These are phyloP conservation scores for Pangasius krempfi DNA, from an alignment of 2,797 vertebrate species.

Conservation along the genomic window DNA sequence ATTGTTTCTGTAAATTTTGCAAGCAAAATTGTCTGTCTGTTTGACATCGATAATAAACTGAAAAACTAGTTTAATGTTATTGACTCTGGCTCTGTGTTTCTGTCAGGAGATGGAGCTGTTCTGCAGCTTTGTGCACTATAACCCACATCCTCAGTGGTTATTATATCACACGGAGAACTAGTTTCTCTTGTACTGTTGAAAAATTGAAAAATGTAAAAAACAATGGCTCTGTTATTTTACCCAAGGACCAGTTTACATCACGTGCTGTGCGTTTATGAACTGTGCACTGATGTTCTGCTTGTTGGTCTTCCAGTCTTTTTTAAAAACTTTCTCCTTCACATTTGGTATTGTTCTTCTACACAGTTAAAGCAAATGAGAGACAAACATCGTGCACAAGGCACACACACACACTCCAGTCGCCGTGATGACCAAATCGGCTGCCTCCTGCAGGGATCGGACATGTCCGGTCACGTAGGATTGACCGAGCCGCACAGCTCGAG, in stretches of 20 bases:
- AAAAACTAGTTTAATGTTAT: background rate
- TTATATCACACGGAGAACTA: background rate
- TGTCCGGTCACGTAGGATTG: slow-evolving; percentile 30
- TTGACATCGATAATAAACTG: background rate
- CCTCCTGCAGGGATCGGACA: slow-evolving; percentile 47
- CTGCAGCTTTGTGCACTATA: background rate
- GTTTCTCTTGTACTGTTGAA: background rate
- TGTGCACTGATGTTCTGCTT: background rate
- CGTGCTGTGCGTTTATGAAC: background rate
- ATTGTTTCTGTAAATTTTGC: background rate
- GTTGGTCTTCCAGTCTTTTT: background rate
- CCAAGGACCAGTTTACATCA: background rate
- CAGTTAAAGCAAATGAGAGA: slow-evolving; percentile 69
- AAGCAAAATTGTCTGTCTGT: background rate
- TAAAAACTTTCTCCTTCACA: background rate
- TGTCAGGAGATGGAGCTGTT: slow-evolving; percentile 7
- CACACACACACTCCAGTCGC: slow-evolving; percentile 70
- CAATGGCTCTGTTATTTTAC: background rate
- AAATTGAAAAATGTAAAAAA: background rate
- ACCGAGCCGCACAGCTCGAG: background rate
- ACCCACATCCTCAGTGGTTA: background rate
- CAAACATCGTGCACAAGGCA: slow-evolving; percentile 61
- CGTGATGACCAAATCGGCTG: slow-evolving; percentile 65
- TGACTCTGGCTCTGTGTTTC: background rate
- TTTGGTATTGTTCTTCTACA: background rate